A percentile compares a stretch with the other conserved stretches of the same genome.
These are phyloP conservation scores for Ctenoplectra terminalis DNA, from an alignment of 1,140 invertebrate species.

Conservation along the genomic window DNA sequence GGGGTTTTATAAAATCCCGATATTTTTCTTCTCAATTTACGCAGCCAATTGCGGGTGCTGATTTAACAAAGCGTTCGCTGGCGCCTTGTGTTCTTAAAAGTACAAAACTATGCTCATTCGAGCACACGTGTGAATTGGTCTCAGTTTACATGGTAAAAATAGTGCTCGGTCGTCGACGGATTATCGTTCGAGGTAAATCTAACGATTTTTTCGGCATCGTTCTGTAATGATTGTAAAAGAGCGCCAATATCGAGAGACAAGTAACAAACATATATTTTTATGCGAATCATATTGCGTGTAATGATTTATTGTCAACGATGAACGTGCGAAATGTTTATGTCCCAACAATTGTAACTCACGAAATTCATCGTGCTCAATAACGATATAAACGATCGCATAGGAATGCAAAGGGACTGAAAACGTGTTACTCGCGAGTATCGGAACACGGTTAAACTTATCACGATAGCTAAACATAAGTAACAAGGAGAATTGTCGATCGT, in stretches of 20 bases:
- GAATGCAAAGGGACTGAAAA: background rate
- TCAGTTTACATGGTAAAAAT: slow-evolving; percentile 63
- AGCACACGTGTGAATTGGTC: slow-evolving; percentile 52
- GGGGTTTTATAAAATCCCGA: background rate
- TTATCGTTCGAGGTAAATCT: slow-evolving; percentile 74
- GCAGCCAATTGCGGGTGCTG: slow-evolving; percentile 32
- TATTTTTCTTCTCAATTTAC: background rate
- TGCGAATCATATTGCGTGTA: slow-evolving; percentile 41
- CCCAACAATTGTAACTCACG: background rate
- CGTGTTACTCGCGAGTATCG: background rate
- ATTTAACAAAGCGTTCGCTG: slow-evolving; percentile 21
- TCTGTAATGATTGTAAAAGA: slow-evolving; percentile 24
- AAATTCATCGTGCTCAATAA: slow-evolving; percentile 30
- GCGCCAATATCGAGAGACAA: slow-evolving; percentile 41
- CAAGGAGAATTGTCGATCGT: background rate
- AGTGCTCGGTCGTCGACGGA: slow-evolving; percentile 50
- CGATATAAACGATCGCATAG: background rate
- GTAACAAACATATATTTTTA: background rate
- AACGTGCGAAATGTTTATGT: slow-evolving; percentile 10
- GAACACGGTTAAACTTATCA: background rate
- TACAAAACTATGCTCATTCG: background rate
- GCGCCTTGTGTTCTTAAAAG: slow-evolving; percentile 31
- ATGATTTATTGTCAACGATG: slow-evolving; percentile 48
- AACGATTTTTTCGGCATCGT: slow-evolving; percentile 70
- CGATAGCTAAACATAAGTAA: slow-evolving; percentile 1